These are phyloP conservation scores for Anarrhichthys ocellatus DNA, from an alignment of 2,113 vertebrate genomes.

Conservation along the genomic window DNA sequence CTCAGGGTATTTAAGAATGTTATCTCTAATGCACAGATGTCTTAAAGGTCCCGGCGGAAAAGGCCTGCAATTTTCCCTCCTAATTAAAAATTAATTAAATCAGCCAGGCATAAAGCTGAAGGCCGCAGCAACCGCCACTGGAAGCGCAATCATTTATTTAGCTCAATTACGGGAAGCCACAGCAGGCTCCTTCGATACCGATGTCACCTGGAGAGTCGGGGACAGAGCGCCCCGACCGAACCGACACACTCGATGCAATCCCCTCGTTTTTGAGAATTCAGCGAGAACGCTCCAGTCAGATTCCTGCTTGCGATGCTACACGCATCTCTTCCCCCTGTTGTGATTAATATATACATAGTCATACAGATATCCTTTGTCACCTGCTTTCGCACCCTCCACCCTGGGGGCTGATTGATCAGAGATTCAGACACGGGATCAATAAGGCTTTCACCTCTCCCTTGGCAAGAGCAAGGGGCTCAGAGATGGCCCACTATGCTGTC, in stretches of 20 bases:
- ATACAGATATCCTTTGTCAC: slow-evolving; percentile 78
- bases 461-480: slow-evolving; percentile 73
- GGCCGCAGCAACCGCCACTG: slow-evolving; percentile 69
- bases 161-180: slow-evolving; percentile 81
- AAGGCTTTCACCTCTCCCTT: slow-evolving; percentile 77
- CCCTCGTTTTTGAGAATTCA: slow-evolving; percentile 24
- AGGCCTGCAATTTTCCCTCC: slow-evolving; percentile 81
- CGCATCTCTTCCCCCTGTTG: slow-evolving; percentile 13
- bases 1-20: slow-evolving; percentile 83
- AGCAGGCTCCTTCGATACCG: slow-evolving; percentile 59
- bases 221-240: neutral
- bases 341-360: slow-evolving; percentile 74
- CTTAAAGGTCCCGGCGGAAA: slow-evolving; percentile 83
- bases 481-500: slow-evolving; percentile 74
- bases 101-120: slow-evolving; percentile 82
- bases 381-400: slow-evolving; percentile 60
- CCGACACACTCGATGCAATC: slow-evolving; percentile 2
- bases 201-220: slow-evolving; percentile 69
- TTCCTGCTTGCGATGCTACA: slow-evolving; percentile 52
- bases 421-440: slow-evolving; percentile 81
- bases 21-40: slow-evolving; percentile 86
- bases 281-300: slow-evolving; percentile 22
- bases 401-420: slow-evolving; percentile 80
- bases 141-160: slow-evolving; percentile 83
- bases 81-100: slow-evolving; percentile 88